Conservation (phyloP, 2,888 invertebrate genomes). For the Ophioninae sp. region DNA sequence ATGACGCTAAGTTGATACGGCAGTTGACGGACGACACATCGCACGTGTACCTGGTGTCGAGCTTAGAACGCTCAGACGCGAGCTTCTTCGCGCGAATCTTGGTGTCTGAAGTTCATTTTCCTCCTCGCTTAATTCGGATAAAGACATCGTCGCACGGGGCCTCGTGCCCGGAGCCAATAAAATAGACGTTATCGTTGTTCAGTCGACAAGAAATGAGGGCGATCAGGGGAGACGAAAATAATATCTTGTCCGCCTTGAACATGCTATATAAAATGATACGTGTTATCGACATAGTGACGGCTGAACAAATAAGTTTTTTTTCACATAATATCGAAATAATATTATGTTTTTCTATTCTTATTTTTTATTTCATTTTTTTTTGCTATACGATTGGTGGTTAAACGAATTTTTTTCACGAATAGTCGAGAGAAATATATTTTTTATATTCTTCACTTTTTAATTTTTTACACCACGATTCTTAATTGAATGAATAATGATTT, state of each 20-base stretch:
- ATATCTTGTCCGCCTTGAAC: neutral
- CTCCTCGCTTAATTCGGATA: conserved; percentile 71
- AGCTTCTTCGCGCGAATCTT: conserved; percentile 66
- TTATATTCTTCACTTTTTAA: too few relatives aligned
- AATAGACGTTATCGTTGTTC: neutral
- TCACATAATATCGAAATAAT: neutral
- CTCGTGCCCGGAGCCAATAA: neutral
- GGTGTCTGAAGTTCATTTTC: conserved; percentile 69
- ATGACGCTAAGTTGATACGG: too few relatives aligned
- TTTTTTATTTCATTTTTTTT: neutral
- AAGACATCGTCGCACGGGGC: conserved; percentile 60
- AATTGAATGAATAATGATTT: too few relatives aligned
- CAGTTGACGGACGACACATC: neutral
- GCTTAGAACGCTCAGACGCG: conserved; percentile 64
- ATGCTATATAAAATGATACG: neutral
- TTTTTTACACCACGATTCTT: too few relatives aligned
- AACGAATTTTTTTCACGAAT: too few relatives aligned
- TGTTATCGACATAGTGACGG: neutral
- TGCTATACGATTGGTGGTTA: too few relatives aligned
- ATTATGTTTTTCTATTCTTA: neutral
- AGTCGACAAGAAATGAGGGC: neutral
- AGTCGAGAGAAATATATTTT: too few relatives aligned
- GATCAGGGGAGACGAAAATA: neutral
- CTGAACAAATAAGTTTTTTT: neutral
- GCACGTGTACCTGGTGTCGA: conserved; percentile 66